Conservation (phyloP, 2,113 vertebrate genomes). For the Aspidoscelis tigris region DNA sequence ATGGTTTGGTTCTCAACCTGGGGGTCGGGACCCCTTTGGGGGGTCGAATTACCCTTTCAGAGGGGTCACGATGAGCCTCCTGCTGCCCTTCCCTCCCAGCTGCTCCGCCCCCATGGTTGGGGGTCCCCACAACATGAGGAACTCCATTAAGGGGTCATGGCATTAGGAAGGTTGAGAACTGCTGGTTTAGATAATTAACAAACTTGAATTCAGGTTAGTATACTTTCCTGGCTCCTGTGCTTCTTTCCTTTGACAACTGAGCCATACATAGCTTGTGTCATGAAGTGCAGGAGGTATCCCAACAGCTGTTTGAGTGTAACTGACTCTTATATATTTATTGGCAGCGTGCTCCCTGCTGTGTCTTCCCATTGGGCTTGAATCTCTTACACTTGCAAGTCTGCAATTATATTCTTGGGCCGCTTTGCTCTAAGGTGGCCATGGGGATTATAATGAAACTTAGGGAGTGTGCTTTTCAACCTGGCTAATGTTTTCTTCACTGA, state of each 20-base stretch:
- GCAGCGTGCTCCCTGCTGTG: not conserved
- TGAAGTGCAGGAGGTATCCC: not conserved
- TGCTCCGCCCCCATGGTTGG: no score
- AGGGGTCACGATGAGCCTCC: no score
- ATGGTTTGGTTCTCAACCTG: not conserved
- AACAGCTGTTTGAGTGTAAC: not conserved
- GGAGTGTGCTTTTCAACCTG: constrained; percentile 16
- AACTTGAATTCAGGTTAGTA: no score
- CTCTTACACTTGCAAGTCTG: not conserved
- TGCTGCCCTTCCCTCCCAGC: no score
- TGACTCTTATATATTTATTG: not conserved
- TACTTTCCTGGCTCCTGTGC: not conserved
- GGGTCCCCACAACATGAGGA: no score
- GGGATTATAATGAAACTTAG: constrained; percentile 8
- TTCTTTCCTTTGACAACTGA: not conserved
- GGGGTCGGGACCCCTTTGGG: no score
- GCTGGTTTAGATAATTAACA: no score
- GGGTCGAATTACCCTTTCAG: no score
- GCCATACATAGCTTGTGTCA: not conserved
- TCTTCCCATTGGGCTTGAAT: not conserved
- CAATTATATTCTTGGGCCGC: not conserved
- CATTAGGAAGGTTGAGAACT: no score
- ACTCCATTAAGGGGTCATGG: no score
- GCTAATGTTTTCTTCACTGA: constrained; percentile 11
- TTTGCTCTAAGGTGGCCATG: constrained; percentile 7